Evolutionary conservation across 1,140 invertebrate genomes (phyloP).

Genomic region (Tribolium castaneum): DNA sequence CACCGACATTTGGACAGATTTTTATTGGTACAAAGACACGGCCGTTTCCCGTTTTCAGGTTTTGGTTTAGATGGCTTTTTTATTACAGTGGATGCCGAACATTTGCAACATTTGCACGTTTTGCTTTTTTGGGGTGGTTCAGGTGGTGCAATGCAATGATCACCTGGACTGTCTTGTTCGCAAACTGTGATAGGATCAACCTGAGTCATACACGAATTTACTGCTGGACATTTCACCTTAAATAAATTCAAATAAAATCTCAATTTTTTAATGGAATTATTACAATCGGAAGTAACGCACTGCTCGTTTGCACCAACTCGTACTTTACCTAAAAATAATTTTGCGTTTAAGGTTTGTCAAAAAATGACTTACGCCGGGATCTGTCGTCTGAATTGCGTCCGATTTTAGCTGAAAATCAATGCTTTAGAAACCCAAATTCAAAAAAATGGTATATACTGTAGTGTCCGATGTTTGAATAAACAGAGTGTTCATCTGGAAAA

Average conservation of each 20-base stretch:
- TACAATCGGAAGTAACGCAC: no score
- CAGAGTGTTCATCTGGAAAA: no score
- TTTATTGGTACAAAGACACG: not conserved
- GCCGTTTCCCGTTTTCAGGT: not conserved
- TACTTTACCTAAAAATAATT: not conserved
- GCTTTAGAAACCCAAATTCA: no score
- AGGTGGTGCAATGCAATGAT: not conserved
- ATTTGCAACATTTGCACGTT: not conserved
- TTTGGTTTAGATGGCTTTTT: not conserved
- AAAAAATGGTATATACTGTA: no score
- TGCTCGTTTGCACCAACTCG: not conserved
- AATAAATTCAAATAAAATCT: no score
- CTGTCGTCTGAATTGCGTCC: not conserved
- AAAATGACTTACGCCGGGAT: not conserved
- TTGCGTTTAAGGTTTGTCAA: not conserved
- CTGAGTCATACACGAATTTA: no score
- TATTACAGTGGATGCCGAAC: not conserved
- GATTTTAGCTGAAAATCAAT: not conserved
- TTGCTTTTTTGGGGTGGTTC: not conserved
- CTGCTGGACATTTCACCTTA: no score
- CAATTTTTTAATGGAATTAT: no score
- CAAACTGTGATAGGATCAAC: no score
- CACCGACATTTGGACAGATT: not conserved
- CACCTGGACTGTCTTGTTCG: not conserved
- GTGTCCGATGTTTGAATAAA: no score